Base-by-base conservation (phyloP, 2,113 vertebrate species). In the Ranitomeya imitator region DNA sequence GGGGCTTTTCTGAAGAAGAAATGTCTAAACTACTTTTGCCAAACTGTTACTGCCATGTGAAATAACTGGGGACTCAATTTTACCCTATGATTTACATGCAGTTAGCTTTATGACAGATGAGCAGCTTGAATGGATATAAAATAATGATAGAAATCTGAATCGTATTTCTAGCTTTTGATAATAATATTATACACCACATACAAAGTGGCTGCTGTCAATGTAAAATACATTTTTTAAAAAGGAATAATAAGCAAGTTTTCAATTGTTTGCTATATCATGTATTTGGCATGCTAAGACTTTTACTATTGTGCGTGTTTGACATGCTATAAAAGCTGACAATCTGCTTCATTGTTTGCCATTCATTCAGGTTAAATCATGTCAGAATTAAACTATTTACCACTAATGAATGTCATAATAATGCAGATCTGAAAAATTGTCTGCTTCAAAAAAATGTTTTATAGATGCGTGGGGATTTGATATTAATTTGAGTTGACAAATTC, bases 301-400 rank as follows among this genome's bases (percentile, higher is more conserved):
- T 45, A 2, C 57, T 79, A 59, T 60, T 60, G 78, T 31, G 73
- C 10, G 15, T 54, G n/a, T 37, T 26, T 59, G 54, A 80, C 55
- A 60, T 26, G 54, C 15, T 61, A 61, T 45, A 81, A 1, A 57
- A 80, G 15, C n/a, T 80, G 55, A 81, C 23, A 81, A 61, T 60
- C 59, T 61, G 23, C 14, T 16, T 80, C 55, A 59, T 26, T 81
- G 79, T 60, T 81, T 61, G 7, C 54, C 45, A 16, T 31, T 59
- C 55, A 79, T 79, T 79, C 77, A 57, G 52, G 52, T 79, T 79
- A 57, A 79, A 79, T 79, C 13, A 59, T 80, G 78, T 80, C 78
- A 80, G n/a, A 3, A 26, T 60, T 60, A 60, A 37, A 61, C 26
- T 37, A 61, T 81, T 60, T 60, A 81, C 57, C 37, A 61, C 31